phyloP scores from a whole-genome alignment of 2,888 invertebrate species.

The Dione juno region DNA sequence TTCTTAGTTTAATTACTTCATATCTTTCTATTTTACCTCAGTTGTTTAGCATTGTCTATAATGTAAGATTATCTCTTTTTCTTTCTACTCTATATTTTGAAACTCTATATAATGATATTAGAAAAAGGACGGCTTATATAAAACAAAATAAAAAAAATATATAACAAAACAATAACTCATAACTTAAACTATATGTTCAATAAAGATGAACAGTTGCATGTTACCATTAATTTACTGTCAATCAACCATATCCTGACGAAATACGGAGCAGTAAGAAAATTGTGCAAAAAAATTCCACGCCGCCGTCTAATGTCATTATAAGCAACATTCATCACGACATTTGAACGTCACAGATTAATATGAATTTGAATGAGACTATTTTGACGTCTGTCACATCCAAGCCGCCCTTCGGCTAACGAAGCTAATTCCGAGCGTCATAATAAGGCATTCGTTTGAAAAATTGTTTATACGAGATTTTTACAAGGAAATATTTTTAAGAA shows the following conservation, averaged over 20 bases:
- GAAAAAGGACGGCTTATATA: not conserved
- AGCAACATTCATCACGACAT: slow-evolving; percentile 44
- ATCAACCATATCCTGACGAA: slow-evolving; percentile 11
- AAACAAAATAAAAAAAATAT: not conserved
- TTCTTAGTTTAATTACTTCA: no score
- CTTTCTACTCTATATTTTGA: no score
- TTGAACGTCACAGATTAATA: slow-evolving; percentile 55
- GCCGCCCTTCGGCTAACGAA: slow-evolving; percentile 76
- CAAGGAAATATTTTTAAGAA: slow-evolving; percentile 12
- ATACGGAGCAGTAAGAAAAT: slow-evolving; percentile 14
- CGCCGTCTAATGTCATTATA: slow-evolving; percentile 41
- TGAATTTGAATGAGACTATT: slow-evolving; percentile 67
- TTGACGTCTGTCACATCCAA: slow-evolving; percentile 77
- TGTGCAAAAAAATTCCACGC: slow-evolving; percentile 28
- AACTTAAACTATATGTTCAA: not conserved
- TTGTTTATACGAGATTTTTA: slow-evolving; percentile 41
- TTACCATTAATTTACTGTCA: slow-evolving; percentile 21
- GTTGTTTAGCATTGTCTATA: no score
- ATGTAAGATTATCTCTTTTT: no score
- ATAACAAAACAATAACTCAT: not conserved
- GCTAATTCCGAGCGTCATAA: slow-evolving; percentile 65
- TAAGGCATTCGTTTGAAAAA: slow-evolving; percentile 57
- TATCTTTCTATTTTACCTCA: no score
- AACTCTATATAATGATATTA: no score
- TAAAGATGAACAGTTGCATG: slow-evolving; percentile 21